Evolutionary conservation across 2,113 vertebrate species (phyloP).

Genomic region (Centropus unirufus): DNA sequence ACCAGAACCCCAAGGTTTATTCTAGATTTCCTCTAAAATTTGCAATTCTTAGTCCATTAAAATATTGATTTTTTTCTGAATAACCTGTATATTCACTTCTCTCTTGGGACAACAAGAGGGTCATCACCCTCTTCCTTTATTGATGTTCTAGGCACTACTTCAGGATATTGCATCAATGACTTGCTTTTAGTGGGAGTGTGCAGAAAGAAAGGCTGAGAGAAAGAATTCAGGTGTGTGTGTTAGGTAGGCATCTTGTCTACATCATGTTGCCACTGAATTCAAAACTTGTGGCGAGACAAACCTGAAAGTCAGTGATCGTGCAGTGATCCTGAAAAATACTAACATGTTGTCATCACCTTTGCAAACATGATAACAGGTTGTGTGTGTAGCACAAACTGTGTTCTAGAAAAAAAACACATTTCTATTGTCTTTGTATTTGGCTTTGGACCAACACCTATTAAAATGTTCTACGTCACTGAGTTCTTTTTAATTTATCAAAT

Average conservation of each 20-base stretch:
- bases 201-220: neutral
- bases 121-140: neutral
- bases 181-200: neutral
- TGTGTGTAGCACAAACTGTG: neutral
- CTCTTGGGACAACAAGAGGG: neutral
- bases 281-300: neutral
- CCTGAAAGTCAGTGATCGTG: fast-evolving
- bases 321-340: fast-evolving
- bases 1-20: neutral
- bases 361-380: neutral
- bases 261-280: neutral
- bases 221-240: neutral
- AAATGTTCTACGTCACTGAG: neutral
- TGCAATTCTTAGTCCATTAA: neutral
- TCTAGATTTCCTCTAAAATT: neutral
- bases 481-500: neutral
- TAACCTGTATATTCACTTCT: neutral
- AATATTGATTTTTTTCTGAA: neutral
- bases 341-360: neutral
- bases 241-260: neutral
- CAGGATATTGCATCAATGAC: neutral
- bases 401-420: neutral
- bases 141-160: neutral
- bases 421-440: neutral
- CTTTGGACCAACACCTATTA: neutral